phyloP scores from a whole-genome alignment of 2,888 invertebrate genomes.

The Agrochola lota region DNA sequence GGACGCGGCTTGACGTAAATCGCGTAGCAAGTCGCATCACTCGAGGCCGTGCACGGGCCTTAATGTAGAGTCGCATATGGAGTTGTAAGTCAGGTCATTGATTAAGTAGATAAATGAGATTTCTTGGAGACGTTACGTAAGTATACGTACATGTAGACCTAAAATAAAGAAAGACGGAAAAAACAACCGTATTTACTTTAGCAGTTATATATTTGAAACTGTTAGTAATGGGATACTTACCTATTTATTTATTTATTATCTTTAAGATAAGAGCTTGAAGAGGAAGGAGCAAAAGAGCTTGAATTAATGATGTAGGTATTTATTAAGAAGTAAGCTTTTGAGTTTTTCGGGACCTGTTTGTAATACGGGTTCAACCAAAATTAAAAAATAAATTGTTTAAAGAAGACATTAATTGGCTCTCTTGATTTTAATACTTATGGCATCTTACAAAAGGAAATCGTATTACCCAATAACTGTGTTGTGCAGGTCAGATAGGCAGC shows the following conservation, averaged over 20 bases:
- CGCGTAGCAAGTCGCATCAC: background rate
- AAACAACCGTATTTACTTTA: background rate
- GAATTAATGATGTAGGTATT: background rate
- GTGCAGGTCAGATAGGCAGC: too few relatives aligned
- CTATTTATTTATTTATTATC: conserved; percentile 9
- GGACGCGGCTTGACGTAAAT: background rate
- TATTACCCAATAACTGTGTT: too few relatives aligned
- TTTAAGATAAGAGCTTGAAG: background rate
- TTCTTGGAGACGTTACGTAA: background rate
- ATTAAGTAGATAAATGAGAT: conserved; percentile 39
- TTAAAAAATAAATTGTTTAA: too few relatives aligned
- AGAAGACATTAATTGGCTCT: too few relatives aligned
- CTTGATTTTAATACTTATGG: too few relatives aligned
- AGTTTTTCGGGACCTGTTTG: background rate
- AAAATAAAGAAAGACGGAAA: conserved; percentile 3
- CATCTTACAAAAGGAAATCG: too few relatives aligned
- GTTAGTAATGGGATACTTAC: background rate
- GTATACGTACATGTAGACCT: background rate
- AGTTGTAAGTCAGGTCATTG: conserved; percentile 30
- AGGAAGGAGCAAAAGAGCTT: background rate
- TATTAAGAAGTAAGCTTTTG: conserved; percentile 2
- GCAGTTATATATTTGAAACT: conserved; percentile 11
- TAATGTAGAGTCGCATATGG: conserved; percentile 22
- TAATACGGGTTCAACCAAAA: too few relatives aligned
- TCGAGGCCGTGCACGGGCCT: background rate